Base-by-base conservation (phyloP, 2,113 vertebrate species). In the Aplodontia rufa region DNA sequence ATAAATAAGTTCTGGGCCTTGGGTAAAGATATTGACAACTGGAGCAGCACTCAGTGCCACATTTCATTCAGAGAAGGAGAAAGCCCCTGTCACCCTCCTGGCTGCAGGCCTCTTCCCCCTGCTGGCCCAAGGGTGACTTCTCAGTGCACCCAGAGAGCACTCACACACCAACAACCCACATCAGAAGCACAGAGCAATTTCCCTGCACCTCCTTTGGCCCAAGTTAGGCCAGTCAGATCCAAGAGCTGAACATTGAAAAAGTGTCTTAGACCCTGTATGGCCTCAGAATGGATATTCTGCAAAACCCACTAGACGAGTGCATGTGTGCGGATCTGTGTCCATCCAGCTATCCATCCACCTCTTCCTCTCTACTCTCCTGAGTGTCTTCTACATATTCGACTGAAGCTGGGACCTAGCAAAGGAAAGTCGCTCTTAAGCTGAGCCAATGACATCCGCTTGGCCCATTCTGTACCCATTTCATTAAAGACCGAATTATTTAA, bases 1-100 rank as follows among this genome's bases (percentile, higher is more conserved):
- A 93, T 89, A 95, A 94, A 94, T 96, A 96, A 96, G 66, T 93
- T 96, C 88, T 94, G 74, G 45, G 35, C 79, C 53, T 66, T 94
- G 69, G 86, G 53, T 35, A 94, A 76, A 95, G 88, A 89, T 91
- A 96, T 75, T 91, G 82, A 94, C 91, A 88, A 86, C 24, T 80
- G 79, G 82, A 40, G 62, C 45, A 51, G 37, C 74, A 66, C 64
- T 74, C 49, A 68, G 89, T 83, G 83, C 87, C 89, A 94, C 89
- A 45, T 79, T 97, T 95, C 93, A 93, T 74, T 97, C 91, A 86
- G 91, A 75, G 51, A 91, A 89, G 64, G 71, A 86, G 47, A 42
- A 95, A 69, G 72, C 81, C 58, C 40, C 42, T 96, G 75, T 42
- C 90, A 68, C 84, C 40, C 35, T 64, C 72, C 42, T 20, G 14